Evolutionary conservation across 2,888 invertebrate genomes (phyloP).

Genomic region (Phaedon cochleariae): DNA sequence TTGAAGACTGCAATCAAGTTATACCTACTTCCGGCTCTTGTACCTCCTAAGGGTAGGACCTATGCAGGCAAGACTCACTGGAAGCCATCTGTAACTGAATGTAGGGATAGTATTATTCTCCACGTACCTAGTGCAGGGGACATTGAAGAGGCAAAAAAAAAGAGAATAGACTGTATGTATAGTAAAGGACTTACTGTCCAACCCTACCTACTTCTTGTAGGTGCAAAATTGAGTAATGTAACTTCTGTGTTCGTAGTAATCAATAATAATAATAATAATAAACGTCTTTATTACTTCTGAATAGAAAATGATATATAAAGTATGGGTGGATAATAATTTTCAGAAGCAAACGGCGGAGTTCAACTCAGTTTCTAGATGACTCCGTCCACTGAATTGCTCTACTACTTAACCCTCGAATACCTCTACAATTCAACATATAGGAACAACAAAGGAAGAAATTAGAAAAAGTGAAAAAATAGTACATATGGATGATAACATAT

Average conservation of each 20-base stretch:
- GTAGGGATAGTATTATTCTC: constrained; percentile 23
- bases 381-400: too few relatives aligned
- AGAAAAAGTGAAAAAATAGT: too few relatives aligned
- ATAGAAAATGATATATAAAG: too few relatives aligned
- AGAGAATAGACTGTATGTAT: constrained; percentile 22
- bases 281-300: too few relatives aligned
- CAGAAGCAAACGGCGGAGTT: too few relatives aligned
- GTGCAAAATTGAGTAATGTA: constrained; percentile 29
- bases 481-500: too few relatives aligned
- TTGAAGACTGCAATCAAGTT: neutral
- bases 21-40: constrained; percentile 16
- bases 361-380: too few relatives aligned
- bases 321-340: too few relatives aligned
- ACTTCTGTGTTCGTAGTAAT: constrained; percentile 16
- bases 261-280: too few relatives aligned
- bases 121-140: constrained; percentile 26
- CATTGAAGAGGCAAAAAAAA: constrained; percentile 23
- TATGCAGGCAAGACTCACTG: constrained; percentile 7
- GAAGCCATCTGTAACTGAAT: constrained; percentile 33
- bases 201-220: constrained; percentile 27
- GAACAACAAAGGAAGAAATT: too few relatives aligned
- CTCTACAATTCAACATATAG: too few relatives aligned
- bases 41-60: constrained; percentile 28
- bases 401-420: too few relatives aligned
- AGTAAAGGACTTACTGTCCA: constrained; percentile 26